Evolutionary conservation across 53 echinoderm and acorn worm genomes (phyloP), one percentile per base, ranked within the genome.

Genomic region (Holothuria scabra): DNA sequence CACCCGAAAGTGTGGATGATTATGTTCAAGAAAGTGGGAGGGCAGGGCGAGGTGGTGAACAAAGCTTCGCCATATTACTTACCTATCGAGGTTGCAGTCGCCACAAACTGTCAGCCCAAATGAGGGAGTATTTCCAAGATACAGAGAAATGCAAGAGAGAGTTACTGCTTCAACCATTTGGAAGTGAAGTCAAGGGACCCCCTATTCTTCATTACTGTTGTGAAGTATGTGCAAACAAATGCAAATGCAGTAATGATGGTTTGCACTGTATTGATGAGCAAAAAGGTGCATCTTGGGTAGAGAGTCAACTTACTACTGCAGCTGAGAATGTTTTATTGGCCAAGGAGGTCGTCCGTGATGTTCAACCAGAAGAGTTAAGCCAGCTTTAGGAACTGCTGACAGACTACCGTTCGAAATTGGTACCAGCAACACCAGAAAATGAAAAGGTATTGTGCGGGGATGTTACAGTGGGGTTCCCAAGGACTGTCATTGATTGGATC

Each of bases 21-120:
- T 75, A 75, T 18, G 48, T 75, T 20, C 76, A 75, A 18, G 76
- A 75, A 49, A 75, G 76, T 18, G 76, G 76, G 10, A 11, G 76
- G 8, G 48, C 44, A 9, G 44, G 76, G 8, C 34, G 76, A 75
- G 41, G 52, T 12, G 76, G 76, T 23, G 76, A 75, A 46, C 37
- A 75, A 46, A 75, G 76, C 48, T 7, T 44, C 8, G 76, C 41
- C 34, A 24, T 75, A 12, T 11, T 75, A 12, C 5, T 75, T 2
- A 6, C 23, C 32, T 75, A 35, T 46, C 34, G 23, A 75, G 76
- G 76, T 18, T 75, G 76, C 37, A 6, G 5, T 3, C 7, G 48
- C 6, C 34, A 12, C 12, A 35, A 46, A 4, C 14, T 75, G 41
- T n/a, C n/a, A n/a, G n/a, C n/a, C n/a, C n/a, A n/a, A n/a, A 75